Percentiles rank a stretch among this genome's conserved stretches.
Conservation (phyloP, 35 echinoderm and acorn worm species). For the Ptychodera flava region DNA sequence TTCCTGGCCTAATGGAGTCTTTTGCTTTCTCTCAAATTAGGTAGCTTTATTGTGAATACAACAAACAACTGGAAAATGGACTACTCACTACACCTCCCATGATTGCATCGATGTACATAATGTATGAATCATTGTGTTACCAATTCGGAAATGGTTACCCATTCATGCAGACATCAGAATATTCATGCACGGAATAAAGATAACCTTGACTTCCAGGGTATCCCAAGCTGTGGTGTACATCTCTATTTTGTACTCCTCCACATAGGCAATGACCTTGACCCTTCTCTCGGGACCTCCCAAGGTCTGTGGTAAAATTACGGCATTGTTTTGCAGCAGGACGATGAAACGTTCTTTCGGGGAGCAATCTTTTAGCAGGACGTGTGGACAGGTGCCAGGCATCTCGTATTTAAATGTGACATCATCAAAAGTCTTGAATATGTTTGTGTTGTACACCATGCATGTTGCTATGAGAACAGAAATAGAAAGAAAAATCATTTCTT, state of each 20-base stretch:
- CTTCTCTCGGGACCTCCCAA: background rate
- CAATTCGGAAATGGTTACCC: background rate
- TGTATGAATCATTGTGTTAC: background rate
- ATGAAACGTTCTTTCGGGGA: slow-evolving; percentile 43
- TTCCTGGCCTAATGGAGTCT: too few relatives aligned
- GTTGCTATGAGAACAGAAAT: slow-evolving; percentile 24
- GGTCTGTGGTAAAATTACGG: too few relatives aligned
- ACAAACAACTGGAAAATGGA: too few relatives aligned
- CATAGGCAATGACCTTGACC: slow-evolving; percentile 17
- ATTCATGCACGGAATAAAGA: background rate
- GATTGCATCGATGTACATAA: background rate
- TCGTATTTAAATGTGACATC: slow-evolving; percentile 31
- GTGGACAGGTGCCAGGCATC: slow-evolving; percentile 33
- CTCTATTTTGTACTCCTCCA: slow-evolving; percentile 28
- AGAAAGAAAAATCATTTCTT: background rate
- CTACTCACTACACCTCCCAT: too few relatives aligned
- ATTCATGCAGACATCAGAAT: background rate
- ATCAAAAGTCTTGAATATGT: slow-evolving; percentile 39
- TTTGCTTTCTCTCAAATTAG: background rate
- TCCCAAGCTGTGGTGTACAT: background rate
- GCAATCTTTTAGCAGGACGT: slow-evolving; percentile 46
- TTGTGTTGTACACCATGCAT: slow-evolving; percentile 19
- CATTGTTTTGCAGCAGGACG: slow-evolving; percentile 50
- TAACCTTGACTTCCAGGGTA: background rate
- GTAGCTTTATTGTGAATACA: background rate